Conservation (phyloP, 2,888 invertebrate species). For the Drosophila melanocephala region DNA sequence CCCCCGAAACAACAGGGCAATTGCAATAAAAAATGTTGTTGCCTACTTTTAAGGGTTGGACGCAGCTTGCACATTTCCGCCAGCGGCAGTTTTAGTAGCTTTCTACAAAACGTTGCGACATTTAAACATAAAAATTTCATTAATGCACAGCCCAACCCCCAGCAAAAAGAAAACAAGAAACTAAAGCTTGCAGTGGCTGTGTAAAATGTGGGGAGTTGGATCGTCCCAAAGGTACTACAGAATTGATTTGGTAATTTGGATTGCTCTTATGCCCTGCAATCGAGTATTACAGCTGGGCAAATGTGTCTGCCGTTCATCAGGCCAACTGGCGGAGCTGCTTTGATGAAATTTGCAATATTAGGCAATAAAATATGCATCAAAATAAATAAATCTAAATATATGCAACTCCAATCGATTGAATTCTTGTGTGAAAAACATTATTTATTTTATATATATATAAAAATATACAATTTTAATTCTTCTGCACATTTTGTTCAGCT, state of each 20-base stretch:
- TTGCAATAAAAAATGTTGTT: constrained; percentile 67
- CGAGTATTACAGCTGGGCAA: not conserved
- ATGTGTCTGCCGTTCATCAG: not conserved
- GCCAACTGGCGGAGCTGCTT: not conserved
- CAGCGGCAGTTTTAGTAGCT: constrained; percentile 55
- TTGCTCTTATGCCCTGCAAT: constrained; percentile 28
- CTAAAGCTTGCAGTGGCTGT: constrained; percentile 19
- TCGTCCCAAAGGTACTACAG: constrained; percentile 53
- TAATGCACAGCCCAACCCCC: constrained; percentile 51
- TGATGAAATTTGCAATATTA: not conserved
- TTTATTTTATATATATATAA: not conserved
- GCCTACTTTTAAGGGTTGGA: constrained; percentile 75
- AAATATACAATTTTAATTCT: not conserved
- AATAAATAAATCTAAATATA: not conserved
- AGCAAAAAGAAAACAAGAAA: constrained; percentile 17
- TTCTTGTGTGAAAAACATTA: not conserved
- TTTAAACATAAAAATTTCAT: constrained; percentile 73
- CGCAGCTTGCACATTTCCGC: constrained; percentile 63
- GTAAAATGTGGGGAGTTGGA: not conserved
- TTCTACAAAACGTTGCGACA: constrained; percentile 60
- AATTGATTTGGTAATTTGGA: constrained; percentile 70
- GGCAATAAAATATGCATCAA: not conserved
- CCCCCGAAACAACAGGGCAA: constrained; percentile 40
- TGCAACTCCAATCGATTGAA: not conserved
- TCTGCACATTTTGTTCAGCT: not conserved